These are phyloP conservation scores for Ictalurus punctatus DNA, from an alignment of 2,113 vertebrate genomes.

Conservation along the genomic window DNA sequence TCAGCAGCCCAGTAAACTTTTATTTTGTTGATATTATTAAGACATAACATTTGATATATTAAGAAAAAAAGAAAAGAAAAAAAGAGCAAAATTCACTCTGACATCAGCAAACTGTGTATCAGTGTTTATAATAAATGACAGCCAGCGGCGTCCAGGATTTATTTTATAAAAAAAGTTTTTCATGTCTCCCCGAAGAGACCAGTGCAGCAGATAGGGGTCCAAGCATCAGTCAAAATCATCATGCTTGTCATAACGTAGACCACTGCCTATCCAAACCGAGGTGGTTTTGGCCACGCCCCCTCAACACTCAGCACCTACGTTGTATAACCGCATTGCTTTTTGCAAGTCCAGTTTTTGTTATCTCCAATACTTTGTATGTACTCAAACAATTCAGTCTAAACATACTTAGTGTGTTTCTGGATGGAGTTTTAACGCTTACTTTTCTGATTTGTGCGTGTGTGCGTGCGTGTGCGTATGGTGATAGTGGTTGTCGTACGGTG, in stretches of 20 bases:
- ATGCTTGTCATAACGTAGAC: neutral
- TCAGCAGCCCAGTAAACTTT: neutral
- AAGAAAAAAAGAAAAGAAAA: neutral
- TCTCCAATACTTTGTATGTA: neutral
- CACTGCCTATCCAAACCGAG: neutral
- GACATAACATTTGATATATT: neutral
- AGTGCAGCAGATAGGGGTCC: neutral
- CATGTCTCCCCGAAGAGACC: neutral
- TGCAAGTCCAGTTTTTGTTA: neutral
- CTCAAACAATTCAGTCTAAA: neutral
- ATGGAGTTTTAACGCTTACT: neutral
- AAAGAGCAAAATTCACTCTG: neutral
- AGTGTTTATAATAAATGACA: neutral
- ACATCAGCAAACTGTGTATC: neutral
- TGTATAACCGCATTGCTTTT: neutral
- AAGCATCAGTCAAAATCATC: neutral
- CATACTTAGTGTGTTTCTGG: neutral
- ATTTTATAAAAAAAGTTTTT: neutral
- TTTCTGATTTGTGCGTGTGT: constrained; percentile 17
- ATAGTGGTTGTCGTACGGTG: constrained; percentile 94
- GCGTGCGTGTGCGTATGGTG: constrained; percentile 5
- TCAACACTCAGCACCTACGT: neutral
- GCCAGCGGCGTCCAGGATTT: neutral
- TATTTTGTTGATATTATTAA: neutral
- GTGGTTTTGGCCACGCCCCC: neutral